Evolutionary conservation across 1,140 invertebrate species (phyloP), one percentile per base, ranked within the genome.

Genomic region (Lasioglossum baleicum): DNA sequence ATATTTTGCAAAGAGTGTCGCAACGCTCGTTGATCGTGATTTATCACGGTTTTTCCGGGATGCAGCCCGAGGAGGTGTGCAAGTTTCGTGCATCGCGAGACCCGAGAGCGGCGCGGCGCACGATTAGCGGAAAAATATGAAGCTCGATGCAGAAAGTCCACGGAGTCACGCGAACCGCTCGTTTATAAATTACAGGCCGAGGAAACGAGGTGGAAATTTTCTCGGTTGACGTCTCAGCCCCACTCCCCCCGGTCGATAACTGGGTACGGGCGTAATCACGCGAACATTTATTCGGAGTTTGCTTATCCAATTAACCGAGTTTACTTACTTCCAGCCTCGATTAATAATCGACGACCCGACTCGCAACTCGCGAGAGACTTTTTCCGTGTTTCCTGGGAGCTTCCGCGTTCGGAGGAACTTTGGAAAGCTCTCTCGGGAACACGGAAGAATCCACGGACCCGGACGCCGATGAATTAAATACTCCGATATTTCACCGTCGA

Each of bases 151-250:
- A 11, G 61, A 35, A 56, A 65, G 15, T n/a, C 48, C 20, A 11
- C 75, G 56, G 44, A 68, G 75, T 77, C 75, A 77, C 75, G 75
- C 75, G 75, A 77, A 20, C 67, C 67, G 13, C 75, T 77, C 75
- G 75, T 77, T 71, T 77, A 71, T 77, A 77, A 77, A 77, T 79
- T 31, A 64, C 22, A 17, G 15, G 22, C 22, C n/a, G 22, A 8
- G 22, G 40, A 56, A 56, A 78, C 68, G 61, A 73, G 69, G 61
- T 58, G 69, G 76, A 73, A 73, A 56, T 56, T 31, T 56, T 26
- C 17, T 48, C 35, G 69, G 22, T 56, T 11, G 61, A 73, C 51
- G 60, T 65, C 65, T 48, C 44, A 2, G 44, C 44, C 44, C 44
- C 56, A 79, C 69, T 44, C 22, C 15, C 17, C 22, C 15, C 31